phyloP scores from a whole-genome alignment of 64 coral and sea anemone species.

The Anthopleura sola region DNA sequence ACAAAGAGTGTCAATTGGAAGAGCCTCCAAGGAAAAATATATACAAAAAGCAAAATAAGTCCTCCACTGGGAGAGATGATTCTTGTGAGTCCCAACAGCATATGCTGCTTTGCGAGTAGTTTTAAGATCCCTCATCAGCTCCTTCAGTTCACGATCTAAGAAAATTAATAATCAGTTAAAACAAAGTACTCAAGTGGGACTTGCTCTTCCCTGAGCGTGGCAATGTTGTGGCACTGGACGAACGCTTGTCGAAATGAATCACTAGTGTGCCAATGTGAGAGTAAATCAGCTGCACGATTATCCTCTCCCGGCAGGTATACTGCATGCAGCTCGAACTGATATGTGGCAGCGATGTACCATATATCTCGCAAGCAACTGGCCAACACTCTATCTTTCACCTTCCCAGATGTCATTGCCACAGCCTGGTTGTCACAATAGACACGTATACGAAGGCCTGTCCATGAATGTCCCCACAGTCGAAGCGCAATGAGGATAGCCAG shows the following conservation, averaged over 20 bases:
- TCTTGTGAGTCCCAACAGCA: conserved; percentile 27
- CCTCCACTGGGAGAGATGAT: conserved; percentile 26
- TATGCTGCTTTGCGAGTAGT: not conserved
- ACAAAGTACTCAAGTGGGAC: not conserved
- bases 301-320: not conserved
- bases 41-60: conserved; percentile 21
- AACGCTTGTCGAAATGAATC: not conserved
- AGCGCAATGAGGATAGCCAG: conserved; percentile 7
- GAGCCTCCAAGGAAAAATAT: not conserved
- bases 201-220: not conserved
- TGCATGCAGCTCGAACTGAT: conserved; percentile 8
- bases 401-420: conserved; percentile 5
- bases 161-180: not conserved
- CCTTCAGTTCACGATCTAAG: not conserved
- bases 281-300: conserved; percentile 28
- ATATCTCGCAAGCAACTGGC: not conserved
- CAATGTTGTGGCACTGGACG: not conserved
- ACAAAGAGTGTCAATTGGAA: not conserved
- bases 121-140: not conserved
- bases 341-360: not conserved
- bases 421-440: conserved; percentile 27
- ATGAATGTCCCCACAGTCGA: conserved; percentile 8
- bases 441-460: conserved; percentile 11
- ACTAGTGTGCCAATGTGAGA: conserved; percentile 18
- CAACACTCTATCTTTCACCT: not conserved